A percentile compares a stretch with the other conserved stretches of the same genome.
phyloP scores from a whole-genome alignment of 2,888 invertebrate species.

The Lepidochrysops patricia region DNA sequence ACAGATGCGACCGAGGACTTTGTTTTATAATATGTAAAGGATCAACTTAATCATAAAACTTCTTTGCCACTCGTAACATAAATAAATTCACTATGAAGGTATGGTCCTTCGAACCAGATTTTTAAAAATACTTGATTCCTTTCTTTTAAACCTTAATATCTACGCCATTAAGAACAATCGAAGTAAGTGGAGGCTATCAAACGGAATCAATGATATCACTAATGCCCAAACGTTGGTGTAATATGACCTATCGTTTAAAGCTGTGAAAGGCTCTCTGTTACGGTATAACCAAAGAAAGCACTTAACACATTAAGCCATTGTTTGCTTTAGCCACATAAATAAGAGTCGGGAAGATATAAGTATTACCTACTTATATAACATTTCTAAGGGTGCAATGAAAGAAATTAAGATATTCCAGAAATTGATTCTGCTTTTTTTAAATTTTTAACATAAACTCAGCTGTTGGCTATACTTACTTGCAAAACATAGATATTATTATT shows the following conservation, averaged over 20 bases:
- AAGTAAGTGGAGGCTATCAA: neutral
- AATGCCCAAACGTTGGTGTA: neutral
- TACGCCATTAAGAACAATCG: neutral
- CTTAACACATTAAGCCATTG: constrained; percentile 39
- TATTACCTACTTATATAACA: constrained; percentile 1
- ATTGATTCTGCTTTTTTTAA: no score
- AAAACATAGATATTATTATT: neutral
- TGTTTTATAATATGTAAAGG: no score
- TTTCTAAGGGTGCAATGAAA: constrained; percentile 7
- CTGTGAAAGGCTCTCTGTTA: constrained; percentile 19
- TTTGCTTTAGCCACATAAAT: constrained; percentile 37
- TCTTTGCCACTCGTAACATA: no score
- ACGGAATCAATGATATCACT: neutral
- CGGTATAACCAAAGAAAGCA: constrained; percentile 28
- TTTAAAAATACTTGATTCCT: no score
- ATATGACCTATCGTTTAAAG: constrained; percentile 5
- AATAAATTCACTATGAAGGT: no score
- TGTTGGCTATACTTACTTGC: no score
- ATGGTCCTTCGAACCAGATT: no score
- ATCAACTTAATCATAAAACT: no score
- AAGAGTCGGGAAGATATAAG: constrained; percentile 34
- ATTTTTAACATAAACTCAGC: no score
- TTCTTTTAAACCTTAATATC: neutral
- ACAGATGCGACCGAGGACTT: no score
- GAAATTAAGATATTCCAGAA: neutral